Base-by-base conservation (phyloP, 2,888 invertebrate species). In the Drosophila kambysellisi region DNA sequence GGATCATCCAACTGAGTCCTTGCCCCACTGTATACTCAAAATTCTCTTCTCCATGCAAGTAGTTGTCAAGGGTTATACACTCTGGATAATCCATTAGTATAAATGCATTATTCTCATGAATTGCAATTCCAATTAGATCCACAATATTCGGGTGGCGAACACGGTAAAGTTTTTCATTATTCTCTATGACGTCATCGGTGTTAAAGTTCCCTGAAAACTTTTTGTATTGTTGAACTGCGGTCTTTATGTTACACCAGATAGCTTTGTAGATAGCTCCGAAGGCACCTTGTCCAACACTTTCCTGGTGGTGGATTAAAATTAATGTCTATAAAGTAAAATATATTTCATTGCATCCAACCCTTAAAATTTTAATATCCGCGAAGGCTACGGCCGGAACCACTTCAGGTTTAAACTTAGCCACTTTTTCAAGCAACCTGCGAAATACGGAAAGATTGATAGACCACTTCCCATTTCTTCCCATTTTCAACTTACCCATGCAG, bases 1-100 rank as follows among this genome's bases (percentile, higher is more conserved):
- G 64, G 3, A 8, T 37, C 64, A 63, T 63, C 67, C 67, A 67
- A 4, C 35, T 9, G 4, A 58, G 7, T 12, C 25, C 54, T 48
- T 1, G 11, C 4, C 12, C 54, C 20, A 63, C 20, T 20, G 41
- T 39, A 17, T 39, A 39, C 7, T 39, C 17, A 17, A 39, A 39
- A 35, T 29, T 37, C 29, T 15, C 43, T 9, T 12, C 20, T 17
- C 35, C 64, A 56, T 68, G 51, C 56, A 64, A 37, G n/a, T 56
- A 68, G 6, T 32, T 9, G 12, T 33, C 12, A 57, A 54, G 67
- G 7, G 64, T 51, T 25, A 35, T 33, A 41, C 41, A 32, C 20
- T 50, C 68, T 6, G 48, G 37, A 32, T 32, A 43, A 4, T 43
- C 25, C 54, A 41, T 64, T 9, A 64, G 15, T 25, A 68, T n/a